These are phyloP conservation scores for Alfaro cultratus DNA, from an alignment of 2,797 vertebrate genomes.

Conservation along the genomic window DNA sequence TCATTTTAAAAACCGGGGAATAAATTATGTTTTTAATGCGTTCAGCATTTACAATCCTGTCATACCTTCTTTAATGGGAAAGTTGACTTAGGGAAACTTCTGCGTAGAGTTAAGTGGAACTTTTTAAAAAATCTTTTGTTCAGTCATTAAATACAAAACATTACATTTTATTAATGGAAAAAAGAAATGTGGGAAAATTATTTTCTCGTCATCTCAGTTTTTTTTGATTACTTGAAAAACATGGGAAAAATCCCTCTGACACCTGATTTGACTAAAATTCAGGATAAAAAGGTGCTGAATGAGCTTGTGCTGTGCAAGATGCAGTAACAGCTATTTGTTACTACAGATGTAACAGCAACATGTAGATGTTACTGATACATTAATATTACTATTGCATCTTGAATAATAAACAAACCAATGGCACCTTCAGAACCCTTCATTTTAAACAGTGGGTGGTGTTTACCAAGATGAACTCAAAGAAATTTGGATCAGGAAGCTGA, in stretches of 20 bases:
- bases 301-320: too few species aligned
- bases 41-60: constrained; percentile 30
- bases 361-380: neutral
- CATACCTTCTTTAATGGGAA: constrained; percentile 49
- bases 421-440: neutral
- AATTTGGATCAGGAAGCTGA: neutral
- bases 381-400: neutral
- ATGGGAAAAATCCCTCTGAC: neutral
- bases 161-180: neutral
- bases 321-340: neutral
- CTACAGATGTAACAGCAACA: too few species aligned
- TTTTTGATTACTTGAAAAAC: neutral
- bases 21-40: constrained; percentile 49
- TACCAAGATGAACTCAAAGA: neutral
- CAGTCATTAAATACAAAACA: constrained; percentile 12
- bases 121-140: constrained; percentile 18
- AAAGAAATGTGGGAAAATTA: neutral
- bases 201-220: neutral
- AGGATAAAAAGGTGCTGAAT: neutral
- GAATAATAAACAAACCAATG: neutral
- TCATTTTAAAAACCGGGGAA: constrained; percentile 36
- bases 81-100: constrained; percentile 18
- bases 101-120: constrained; percentile 6
- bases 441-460: neutral
- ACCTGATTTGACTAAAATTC: neutral